Conservation (phyloP, 1,140 invertebrate species). For the Bombus balteatus region DNA sequence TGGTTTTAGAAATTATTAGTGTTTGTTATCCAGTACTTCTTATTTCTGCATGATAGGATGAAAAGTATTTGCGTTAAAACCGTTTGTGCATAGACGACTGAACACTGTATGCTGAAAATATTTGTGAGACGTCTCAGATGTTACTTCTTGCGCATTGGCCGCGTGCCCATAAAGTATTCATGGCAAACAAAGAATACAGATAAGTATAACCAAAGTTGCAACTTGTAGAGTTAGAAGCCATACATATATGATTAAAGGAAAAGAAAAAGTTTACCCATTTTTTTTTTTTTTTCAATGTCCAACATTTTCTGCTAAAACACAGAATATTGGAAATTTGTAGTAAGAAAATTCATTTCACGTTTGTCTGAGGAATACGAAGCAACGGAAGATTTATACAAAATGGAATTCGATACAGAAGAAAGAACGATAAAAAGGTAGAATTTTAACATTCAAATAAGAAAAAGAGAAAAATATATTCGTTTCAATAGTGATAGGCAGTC, state of each 20-base stretch:
- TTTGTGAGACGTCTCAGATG: not conserved
- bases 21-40: not conserved
- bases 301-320: not conserved
- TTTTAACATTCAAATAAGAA: not conserved
- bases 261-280: constrained; percentile 4
- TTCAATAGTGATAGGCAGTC: too few species aligned
- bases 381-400: not conserved
- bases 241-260: constrained; percentile 4
- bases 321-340: not conserved
- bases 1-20: not conserved
- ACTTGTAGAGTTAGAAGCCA: not conserved
- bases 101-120: not conserved
- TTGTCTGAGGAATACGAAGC: not conserved
- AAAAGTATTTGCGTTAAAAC: not conserved
- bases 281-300: not conserved
- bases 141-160: not conserved
- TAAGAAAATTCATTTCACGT: not conserved
- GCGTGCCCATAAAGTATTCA: constrained; percentile 23
- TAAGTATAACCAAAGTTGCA: constrained; percentile 14
- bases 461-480: not conserved
- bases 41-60: not conserved
- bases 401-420: not conserved
- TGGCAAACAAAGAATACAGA: not conserved
- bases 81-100: not conserved
- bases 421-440: not conserved